Conservation (phyloP, 1,140 invertebrate species). For the Neodiprion virginianus region DNA sequence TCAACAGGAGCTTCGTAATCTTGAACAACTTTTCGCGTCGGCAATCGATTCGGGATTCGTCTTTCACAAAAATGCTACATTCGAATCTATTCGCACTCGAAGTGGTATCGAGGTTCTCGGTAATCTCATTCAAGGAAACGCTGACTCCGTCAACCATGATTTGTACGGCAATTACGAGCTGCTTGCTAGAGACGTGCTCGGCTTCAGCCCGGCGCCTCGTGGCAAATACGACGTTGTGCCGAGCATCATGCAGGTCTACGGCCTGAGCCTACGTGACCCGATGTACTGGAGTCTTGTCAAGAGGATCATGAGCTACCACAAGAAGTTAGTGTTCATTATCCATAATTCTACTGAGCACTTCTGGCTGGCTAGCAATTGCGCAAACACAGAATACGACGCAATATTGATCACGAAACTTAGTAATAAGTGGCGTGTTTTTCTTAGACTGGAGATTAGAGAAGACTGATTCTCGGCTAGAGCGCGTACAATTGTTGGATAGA, state of each 20-base stretch:
- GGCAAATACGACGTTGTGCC: slow-evolving; percentile 51
- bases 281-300: slow-evolving; percentile 61
- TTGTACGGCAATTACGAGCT: slow-evolving; percentile 66
- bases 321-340: slow-evolving; percentile 48
- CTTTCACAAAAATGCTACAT: too few relatives aligned
- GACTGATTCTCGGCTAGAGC: not conserved
- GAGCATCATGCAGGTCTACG: slow-evolving; percentile 49
- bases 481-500: too few relatives aligned
- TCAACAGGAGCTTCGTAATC: too few relatives aligned
- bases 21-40: too few relatives aligned
- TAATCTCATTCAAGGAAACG: slow-evolving; percentile 71
- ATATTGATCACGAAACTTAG: not conserved
- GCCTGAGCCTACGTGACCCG: slow-evolving; percentile 60
- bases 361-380: not conserved
- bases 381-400: not conserved
- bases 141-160: slow-evolving; percentile 68
- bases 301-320: slow-evolving; percentile 58
- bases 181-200: slow-evolving; percentile 50
- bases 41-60: too few relatives aligned
- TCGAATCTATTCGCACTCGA: too few relatives aligned
- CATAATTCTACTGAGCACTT: not conserved
- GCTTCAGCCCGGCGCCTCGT: slow-evolving; percentile 47
- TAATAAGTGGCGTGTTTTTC: not conserved
- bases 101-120: slow-evolving; percentile 65
- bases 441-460: not conserved